Evolutionary conservation across 2,888 invertebrate species (phyloP), one percentile per base, ranked within the genome.

Genomic region (Drosophila paracracens): DNA sequence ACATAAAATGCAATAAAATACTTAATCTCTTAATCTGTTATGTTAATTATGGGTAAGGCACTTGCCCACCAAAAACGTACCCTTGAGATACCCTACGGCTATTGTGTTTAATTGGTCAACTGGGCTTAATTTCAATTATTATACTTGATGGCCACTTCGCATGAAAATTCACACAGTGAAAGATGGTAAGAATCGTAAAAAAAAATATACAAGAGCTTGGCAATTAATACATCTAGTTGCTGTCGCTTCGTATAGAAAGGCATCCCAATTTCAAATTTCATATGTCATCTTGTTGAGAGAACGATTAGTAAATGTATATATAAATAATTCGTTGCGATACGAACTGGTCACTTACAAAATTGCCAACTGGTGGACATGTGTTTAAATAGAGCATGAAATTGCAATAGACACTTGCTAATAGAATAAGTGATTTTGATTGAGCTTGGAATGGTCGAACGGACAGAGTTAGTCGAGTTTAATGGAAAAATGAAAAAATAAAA

Each of bases 101-200:
- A 36, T 36, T 54, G 11, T 16, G 27, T 31, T 58, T 54, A 63
- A 63, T 63, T 60, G n/a, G 11, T 18, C 51, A 52, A 35, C 54
- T 11, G 54, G n/a, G 31, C 33, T n/a, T 18, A 18, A 50, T 27
- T 71, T 61, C 8, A 66, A 52, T 58, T 71, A 38, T 29, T 25
- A 74, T 84, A 65, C 71, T 57, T 59, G 53, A 76, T 50, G 40
- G 72, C 62, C 80, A 87, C 91, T 92, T 91, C 91, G 83, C 89
- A 92, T 92, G 92, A 83, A 85, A 90, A 91, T 87, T 90, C 85
- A 81, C 88, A 70, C 88, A 80, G 90, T 88, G 91, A 92, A 91
- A 91, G 92, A 92, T 92, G 91, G 91, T 92, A 92, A 92, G 91
- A 91, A 92, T 91, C 91, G 86, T 86, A 91, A 92, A 92, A 88